These are phyloP conservation scores for Syritta pipiens DNA, from an alignment of 2,888 invertebrate genomes.

Conservation along the genomic window DNA sequence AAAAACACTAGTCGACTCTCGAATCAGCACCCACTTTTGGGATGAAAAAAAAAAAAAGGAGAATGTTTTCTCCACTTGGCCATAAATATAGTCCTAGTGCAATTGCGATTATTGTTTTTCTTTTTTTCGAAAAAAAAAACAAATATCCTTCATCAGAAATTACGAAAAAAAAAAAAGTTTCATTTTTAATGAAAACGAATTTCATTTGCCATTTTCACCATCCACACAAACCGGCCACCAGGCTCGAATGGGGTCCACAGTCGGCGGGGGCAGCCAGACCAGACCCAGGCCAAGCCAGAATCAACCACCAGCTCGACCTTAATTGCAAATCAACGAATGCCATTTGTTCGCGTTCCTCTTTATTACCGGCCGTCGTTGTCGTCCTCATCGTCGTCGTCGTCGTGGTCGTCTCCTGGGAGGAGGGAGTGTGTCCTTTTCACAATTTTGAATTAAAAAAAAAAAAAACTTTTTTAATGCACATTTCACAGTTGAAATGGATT, in stretches of 20 bases:
- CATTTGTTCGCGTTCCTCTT: constrained; percentile 10
- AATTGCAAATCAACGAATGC: constrained; percentile 42
- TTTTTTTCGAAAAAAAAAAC: no score
- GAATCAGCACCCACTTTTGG: no score
- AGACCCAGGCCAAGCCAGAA: background rate
- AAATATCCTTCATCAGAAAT: constrained; percentile 37
- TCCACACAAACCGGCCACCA: no score
- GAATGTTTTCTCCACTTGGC: background rate
- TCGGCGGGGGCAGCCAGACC: no score
- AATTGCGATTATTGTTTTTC: constrained; percentile 33
- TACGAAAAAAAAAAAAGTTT: constrained; percentile 42
- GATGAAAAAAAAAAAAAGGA: no score
- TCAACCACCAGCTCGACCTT: constrained; percentile 9
- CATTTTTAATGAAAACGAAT: constrained; percentile 49
- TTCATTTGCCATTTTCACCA: constrained; percentile 14
- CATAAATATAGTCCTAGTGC: constrained; percentile 8
- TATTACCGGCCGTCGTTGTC: background rate
- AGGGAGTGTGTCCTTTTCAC: no score
- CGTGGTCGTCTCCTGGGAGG: no score
- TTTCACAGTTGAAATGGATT: constrained; percentile 51
- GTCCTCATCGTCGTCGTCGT: background rate
- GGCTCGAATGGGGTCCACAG: no score
- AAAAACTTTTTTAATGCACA: constrained; percentile 46
- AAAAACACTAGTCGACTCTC: no score
- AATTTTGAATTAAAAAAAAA: background rate